Percentiles rank a stretch among this genome's conserved stretches.
Evolutionary conservation across 2,888 invertebrate genomes (phyloP).

Genomic region (Cephus rjabovi): DNA sequence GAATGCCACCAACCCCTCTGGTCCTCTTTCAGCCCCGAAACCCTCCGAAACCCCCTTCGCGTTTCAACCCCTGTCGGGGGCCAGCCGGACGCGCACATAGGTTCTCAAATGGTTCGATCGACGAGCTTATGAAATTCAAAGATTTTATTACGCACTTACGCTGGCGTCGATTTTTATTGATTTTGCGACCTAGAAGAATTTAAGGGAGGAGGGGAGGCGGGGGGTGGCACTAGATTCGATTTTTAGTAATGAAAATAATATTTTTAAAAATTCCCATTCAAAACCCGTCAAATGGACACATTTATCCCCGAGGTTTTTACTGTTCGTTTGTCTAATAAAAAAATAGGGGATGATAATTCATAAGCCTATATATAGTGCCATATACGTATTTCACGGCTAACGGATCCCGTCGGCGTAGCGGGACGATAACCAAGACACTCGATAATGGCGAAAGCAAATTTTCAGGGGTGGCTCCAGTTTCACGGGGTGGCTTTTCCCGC

Average conservation of each 20-base stretch:
- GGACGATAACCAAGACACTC: not conserved
- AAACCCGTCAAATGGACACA: too few relatives aligned
- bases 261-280: too few relatives aligned
- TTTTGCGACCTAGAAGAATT: not conserved
- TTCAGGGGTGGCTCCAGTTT: not conserved
- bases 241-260: too few relatives aligned
- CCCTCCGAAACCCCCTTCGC: conserved; percentile 55
- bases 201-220: too few relatives aligned
- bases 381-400: too few relatives aligned
- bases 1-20: conserved; percentile 57
- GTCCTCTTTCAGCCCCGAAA: conserved; percentile 37
- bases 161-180: not conserved
- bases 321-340: too few relatives aligned
- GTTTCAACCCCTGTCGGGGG: conserved; percentile 56
- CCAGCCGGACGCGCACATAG: conserved; percentile 55
- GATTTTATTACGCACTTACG: not conserved
- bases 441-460: not conserved
- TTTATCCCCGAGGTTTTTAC: too few relatives aligned
- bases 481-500: not conserved
- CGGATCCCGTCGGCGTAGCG: too few relatives aligned
- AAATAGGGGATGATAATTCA: too few relatives aligned
- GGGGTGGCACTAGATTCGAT: rapidly evolving
- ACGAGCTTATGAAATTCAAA: not conserved
- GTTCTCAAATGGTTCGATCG: conserved; percentile 52
- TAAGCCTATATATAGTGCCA: too few relatives aligned